Percentiles rank a stretch among this genome's conserved stretches.
Evolutionary conservation across 2,797 vertebrate species (phyloP).

Genomic region (Oophaga sylvatica): DNA sequence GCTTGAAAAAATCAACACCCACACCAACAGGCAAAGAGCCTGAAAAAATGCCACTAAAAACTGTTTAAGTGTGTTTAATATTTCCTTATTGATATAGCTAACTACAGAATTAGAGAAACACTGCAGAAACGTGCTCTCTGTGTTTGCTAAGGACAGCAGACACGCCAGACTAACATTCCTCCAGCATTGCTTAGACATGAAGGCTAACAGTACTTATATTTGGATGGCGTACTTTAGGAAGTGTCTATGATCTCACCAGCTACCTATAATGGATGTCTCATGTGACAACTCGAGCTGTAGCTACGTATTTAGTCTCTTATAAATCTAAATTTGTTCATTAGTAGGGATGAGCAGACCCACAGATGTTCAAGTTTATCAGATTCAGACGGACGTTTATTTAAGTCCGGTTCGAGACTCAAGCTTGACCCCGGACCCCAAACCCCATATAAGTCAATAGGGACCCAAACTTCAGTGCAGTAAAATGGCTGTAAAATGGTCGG

Average conservation of each 20-base stretch:
- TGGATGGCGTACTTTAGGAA: conserved; percentile 67
- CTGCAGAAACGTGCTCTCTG: conserved; percentile 74
- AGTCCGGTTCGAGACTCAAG: too few relatives aligned
- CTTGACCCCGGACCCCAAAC: too few relatives aligned
- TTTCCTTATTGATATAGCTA: too few relatives aligned
- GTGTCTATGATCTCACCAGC: conserved; percentile 71
- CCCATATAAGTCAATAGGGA: too few relatives aligned
- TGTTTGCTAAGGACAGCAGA: conserved; percentile 60
- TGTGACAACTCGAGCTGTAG: conserved; percentile 39
- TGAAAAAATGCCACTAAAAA: too few relatives aligned
- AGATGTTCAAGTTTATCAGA: too few relatives aligned
- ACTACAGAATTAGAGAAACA: conserved; percentile 64
- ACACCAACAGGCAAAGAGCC: too few relatives aligned
- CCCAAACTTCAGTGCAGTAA: too few relatives aligned
- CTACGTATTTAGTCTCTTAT: conserved; percentile 17
- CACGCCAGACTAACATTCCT: conserved; percentile 69
- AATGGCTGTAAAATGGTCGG: too few relatives aligned
- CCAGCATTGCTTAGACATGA: conserved; percentile 66
- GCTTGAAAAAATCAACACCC: too few relatives aligned
- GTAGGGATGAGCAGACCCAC: not conserved
- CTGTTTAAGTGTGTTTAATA: too few relatives aligned
- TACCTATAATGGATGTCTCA: conserved; percentile 60
- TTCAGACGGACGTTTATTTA: too few relatives aligned
- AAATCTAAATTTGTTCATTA: conserved; percentile 29
- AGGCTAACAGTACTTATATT: conserved; percentile 69